Conservation (phyloP, 2,113 vertebrate genomes). For the Diadophis punctatus region DNA sequence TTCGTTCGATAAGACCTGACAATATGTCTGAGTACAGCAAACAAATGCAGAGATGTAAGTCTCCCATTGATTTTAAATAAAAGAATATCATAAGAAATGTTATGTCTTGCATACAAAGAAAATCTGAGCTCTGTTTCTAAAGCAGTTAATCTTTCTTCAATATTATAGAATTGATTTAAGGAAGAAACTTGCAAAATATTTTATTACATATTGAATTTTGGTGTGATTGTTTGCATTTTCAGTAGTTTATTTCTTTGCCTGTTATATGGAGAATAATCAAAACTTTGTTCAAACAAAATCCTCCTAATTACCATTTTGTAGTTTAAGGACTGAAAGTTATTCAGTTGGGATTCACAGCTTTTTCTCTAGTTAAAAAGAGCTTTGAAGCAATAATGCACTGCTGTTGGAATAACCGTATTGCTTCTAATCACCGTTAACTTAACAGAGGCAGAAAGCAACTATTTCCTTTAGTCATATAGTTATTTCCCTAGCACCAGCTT, state of each 20-base stretch:
- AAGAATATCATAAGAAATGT: not conserved
- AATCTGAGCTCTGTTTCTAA: not conserved
- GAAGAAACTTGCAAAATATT: not conserved
- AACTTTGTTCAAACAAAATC: not conserved
- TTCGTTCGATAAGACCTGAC: constrained; percentile 81
- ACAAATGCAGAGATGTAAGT: constrained; percentile 85
- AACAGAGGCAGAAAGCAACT: not conserved
- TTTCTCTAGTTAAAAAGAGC: not conserved
- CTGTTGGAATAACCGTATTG: not conserved
- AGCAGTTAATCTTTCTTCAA: not conserved
- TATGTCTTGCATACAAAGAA: not conserved
- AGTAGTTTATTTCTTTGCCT: not conserved
- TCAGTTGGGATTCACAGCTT: not conserved
- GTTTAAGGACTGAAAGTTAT: not conserved
- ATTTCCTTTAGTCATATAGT: not conserved
- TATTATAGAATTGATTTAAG: not conserved
- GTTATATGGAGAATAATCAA: not conserved
- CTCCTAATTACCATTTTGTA: not conserved
- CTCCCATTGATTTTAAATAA: not conserved
- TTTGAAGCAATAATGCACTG: not conserved
- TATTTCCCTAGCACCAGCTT: not conserved
- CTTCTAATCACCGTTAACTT: not conserved
- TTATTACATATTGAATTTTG: not conserved
- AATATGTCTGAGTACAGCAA: constrained; percentile 87
- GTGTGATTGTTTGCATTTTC: not conserved